Base-by-base conservation (phyloP, 2,797 vertebrate genomes). In the Malurus splendens region DNA sequence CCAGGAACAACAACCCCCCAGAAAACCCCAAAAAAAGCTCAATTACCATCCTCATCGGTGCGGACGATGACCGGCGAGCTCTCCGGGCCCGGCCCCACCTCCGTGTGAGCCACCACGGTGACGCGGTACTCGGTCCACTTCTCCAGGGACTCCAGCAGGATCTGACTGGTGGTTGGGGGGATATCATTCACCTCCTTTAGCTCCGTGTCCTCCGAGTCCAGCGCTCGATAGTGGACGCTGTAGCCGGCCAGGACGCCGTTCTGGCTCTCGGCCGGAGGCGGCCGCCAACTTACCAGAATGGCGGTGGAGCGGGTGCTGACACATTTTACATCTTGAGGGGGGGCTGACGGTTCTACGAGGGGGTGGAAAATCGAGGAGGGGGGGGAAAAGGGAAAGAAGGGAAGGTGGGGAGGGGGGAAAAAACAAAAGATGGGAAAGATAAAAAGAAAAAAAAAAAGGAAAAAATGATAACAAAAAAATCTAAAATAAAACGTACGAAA, bases 211-310 rank as follows among this genome's bases (percentile, higher is more conserved):
- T 98, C 97, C 16, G 95, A 94, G 96, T 98, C 98, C 97, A 97
- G 97, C 96, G 98, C 98, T 97, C 98, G 97, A 97, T 99, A 99
- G 97, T 91, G 97, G 97, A 99, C 98, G 95, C 97, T 98, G 97
- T 99, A 99, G 95, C 98, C 98, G 93, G 96, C 98, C 98, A 99
- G 98, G 97, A 95, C 96, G 89, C 99, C 99, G 80, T 99, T 99
- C 96, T 98, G 99, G 97, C 98, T 98, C 93, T 97, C 98, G 93
- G 97, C 96, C 86, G 98, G 98, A 56, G 98, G 99, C 90, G 99
- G 98, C 96, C 90, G 98, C 99, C 99, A 99, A 99, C 99, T 99
- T 99, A 99, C 99, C 99, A 98, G 98, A 98, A 99, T 98, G 98
- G 98, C 97, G 92, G 99, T 99, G 97, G 99, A 99, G 97, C 98